Percentiles rank a stretch among this genome's conserved stretches.
These are phyloP conservation scores for Tenebrio molitor DNA, from an alignment of 1,140 invertebrate genomes.

Conservation along the genomic window DNA sequence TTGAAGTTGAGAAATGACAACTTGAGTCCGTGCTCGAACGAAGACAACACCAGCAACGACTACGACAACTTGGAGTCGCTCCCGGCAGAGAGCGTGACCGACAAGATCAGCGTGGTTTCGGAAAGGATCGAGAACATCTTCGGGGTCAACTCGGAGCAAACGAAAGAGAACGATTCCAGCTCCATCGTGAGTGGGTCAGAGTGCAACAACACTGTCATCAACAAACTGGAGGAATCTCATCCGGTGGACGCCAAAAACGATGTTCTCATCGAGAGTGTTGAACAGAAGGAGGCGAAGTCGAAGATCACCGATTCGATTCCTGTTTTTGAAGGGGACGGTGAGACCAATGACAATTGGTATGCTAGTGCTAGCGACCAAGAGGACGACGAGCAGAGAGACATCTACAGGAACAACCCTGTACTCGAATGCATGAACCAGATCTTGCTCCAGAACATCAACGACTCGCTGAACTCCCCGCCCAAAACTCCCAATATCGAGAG, in stretches of 20 bases:
- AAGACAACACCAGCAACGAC: slow-evolving; percentile 68
- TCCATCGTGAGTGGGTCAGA: slow-evolving; percentile 51
- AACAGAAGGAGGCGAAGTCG: slow-evolving; percentile 43
- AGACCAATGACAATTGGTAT: slow-evolving; percentile 78
- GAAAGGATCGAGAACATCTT: slow-evolving; percentile 69
- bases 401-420: slow-evolving; percentile 80
- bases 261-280: slow-evolving; percentile 12
- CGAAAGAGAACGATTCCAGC: slow-evolving; percentile 44
- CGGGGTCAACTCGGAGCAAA: slow-evolving; percentile 66
- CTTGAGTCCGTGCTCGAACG: slow-evolving; percentile 69
- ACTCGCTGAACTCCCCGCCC: slow-evolving; percentile 62
- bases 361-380: slow-evolving; percentile 77
- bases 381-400: slow-evolving; percentile 74
- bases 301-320: slow-evolving; percentile 65
- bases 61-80: slow-evolving; percentile 72
- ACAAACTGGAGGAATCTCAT: slow-evolving; percentile 17
- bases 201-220: slow-evolving; percentile 56
- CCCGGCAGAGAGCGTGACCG: slow-evolving; percentile 69
- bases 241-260: slow-evolving; percentile 34
- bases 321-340: slow-evolving; percentile 65
- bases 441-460: slow-evolving; percentile 72
- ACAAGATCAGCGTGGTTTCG: slow-evolving; percentile 72
- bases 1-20: slow-evolving; percentile 68
- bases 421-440: slow-evolving; percentile 85
- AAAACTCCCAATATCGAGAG: slow-evolving; percentile 64